Conservation (phyloP, 2,797 vertebrate genomes). For the Micromesistius poutassou region DNA sequence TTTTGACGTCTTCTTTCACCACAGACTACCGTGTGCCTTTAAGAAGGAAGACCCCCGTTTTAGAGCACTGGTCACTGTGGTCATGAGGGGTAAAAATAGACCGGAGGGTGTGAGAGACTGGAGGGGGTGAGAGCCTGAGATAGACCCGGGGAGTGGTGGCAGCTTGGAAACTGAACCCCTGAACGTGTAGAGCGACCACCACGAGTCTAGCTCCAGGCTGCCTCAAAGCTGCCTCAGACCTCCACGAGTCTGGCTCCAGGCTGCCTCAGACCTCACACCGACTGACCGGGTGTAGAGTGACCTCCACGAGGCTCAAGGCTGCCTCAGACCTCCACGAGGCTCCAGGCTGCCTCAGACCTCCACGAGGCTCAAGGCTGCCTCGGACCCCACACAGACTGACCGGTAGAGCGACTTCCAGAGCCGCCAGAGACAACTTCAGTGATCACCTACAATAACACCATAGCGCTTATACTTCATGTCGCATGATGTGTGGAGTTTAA, state of each 20-base stretch:
- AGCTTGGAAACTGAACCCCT: conserved; percentile 42
- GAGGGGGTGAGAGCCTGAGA: conserved; percentile 49
- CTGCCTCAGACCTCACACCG: too few species aligned
- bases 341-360: too few species aligned
- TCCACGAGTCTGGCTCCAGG: too few species aligned
- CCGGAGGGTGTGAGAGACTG: conserved; percentile 51
- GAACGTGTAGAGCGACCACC: conserved; percentile 37
- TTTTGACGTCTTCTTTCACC: background rate
- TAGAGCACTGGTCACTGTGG: conserved; percentile 48
- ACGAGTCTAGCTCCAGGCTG: too few species aligned
- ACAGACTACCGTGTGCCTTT: conserved; percentile 44
- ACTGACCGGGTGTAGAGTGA: background rate
- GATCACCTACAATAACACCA: background rate
- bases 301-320: too few species aligned
- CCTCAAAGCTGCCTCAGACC: too few species aligned
- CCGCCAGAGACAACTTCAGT: background rate
- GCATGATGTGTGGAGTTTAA: too few species aligned
- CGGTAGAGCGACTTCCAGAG: background rate
- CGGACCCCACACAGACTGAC: too few species aligned
- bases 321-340: too few species aligned
- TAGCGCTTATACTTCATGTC: too few species aligned
- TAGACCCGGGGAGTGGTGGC: conserved; percentile 2
- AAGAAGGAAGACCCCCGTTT: conserved; percentile 58
- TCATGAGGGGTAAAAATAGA: conserved; percentile 62
- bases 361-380: too few species aligned